Evolutionary conservation across 2,888 invertebrate genomes (phyloP).

Genomic region (Chaetoderma sp.): DNA sequence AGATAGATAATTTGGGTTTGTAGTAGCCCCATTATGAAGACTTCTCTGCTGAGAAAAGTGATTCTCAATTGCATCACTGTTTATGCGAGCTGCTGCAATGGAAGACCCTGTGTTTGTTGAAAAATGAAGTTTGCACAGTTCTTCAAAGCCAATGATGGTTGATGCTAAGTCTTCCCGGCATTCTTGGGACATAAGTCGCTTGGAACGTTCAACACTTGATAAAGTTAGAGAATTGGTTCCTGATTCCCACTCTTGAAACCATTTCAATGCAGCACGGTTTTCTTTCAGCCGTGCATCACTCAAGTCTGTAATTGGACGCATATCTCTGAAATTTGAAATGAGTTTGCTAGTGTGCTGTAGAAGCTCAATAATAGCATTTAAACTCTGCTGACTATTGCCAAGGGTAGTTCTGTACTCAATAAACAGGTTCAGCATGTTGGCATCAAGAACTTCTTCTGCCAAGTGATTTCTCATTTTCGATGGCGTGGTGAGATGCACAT

Average conservation of each 20-base stretch:
- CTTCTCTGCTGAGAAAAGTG: neutral
- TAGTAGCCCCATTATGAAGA: neutral
- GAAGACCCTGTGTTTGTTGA: neutral
- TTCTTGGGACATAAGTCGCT: too few relatives aligned
- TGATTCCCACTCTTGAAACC: constrained; percentile 29
- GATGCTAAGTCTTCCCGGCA: neutral
- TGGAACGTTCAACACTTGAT: neutral
- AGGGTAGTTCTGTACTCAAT: constrained; percentile 19
- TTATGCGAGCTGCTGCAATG: neutral
- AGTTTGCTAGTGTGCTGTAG: constrained; percentile 19
- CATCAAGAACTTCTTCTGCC: constrained; percentile 33
- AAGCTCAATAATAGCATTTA: constrained; percentile 26
- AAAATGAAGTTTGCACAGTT: neutral
- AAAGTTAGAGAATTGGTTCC: neutral
- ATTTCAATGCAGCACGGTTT: constrained; percentile 12
- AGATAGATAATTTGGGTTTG: neutral
- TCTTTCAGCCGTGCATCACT: constrained; percentile 21
- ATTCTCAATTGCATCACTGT: neutral
- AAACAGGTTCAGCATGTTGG: constrained; percentile 35
- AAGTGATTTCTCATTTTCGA: constrained; percentile 36
- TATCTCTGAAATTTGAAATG: constrained; percentile 20
- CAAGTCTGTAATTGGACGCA: constrained; percentile 17
- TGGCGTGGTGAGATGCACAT: constrained; percentile 28
- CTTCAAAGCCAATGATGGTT: neutral
- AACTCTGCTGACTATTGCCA: constrained; percentile 15